A percentile compares a stretch with the other conserved stretches of the same genome.
These are phyloP conservation scores for Apogon talboti DNA, from an alignment of 2,797 vertebrate genomes.

Conservation along the genomic window DNA sequence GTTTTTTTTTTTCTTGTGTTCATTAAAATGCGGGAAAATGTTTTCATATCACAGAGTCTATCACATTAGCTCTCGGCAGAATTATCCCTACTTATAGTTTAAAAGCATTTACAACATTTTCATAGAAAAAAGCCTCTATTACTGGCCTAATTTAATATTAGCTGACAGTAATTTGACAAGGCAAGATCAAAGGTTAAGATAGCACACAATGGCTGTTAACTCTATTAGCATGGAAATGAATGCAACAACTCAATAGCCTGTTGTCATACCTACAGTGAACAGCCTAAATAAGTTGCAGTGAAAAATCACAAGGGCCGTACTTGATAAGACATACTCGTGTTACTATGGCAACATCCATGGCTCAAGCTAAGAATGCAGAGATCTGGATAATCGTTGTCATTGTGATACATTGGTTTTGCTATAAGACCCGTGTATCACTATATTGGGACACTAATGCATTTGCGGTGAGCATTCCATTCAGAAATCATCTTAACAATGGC, in stretches of 20 bases:
- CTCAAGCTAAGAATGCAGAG: conserved; percentile 87
- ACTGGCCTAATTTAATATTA: conserved; percentile 76
- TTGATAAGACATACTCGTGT: conserved; percentile 90
- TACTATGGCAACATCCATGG: conserved; percentile 89
- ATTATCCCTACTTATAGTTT: conserved; percentile 77
- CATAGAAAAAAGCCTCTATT: conserved; percentile 76
- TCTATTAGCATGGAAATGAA: conserved; percentile 87
- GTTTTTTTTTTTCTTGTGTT: conserved; percentile 46
- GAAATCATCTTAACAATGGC: conserved; percentile 35
- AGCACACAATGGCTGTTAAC: conserved; percentile 78
- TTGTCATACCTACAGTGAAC: conserved; percentile 89
- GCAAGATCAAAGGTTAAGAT: conserved; percentile 78
- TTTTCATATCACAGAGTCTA: conserved; percentile 62
- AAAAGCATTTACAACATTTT: conserved; percentile 74
- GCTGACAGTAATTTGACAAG: conserved; percentile 78
- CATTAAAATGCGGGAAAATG: conserved; percentile 54
- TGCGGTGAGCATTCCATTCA: conserved; percentile 56
- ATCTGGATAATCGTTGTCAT: conserved; percentile 84
- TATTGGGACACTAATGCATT: conserved; percentile 55
- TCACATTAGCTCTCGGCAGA: conserved; percentile 60
- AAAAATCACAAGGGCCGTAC: conserved; percentile 86
- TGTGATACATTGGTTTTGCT: conserved; percentile 76
- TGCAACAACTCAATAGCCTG: conserved; percentile 84
- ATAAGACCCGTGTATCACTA: conserved; percentile 65
- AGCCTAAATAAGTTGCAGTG: conserved; percentile 88